Percentiles rank a stretch among this genome's conserved stretches.
Evolutionary conservation across 2,113 vertebrate species (phyloP).

Genomic region (Mesembrinibis cayennensis): DNA sequence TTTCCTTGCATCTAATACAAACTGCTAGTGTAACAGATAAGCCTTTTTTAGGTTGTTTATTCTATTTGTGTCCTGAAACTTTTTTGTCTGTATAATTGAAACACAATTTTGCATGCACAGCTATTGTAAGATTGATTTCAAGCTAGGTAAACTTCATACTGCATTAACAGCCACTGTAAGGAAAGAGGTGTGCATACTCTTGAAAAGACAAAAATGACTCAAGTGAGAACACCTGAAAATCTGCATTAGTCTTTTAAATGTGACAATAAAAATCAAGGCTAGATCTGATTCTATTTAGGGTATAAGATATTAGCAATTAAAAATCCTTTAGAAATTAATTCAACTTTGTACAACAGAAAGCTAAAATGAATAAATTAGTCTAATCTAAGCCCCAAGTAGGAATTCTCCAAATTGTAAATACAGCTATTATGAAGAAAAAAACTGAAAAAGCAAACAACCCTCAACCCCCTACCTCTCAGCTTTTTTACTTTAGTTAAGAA

Average conservation of each 20-base stretch:
- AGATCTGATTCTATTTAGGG: neutral
- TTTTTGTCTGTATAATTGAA: neutral
- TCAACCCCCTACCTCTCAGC: neutral
- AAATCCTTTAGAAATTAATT: neutral
- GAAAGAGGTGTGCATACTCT: neutral
- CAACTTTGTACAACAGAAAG: neutral
- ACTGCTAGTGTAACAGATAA: neutral
- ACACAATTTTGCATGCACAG: neutral
- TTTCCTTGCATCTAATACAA: neutral
- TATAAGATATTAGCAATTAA: neutral
- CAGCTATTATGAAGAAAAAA: neutral
- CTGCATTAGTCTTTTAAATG: neutral
- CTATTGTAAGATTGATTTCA: neutral
- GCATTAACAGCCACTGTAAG: neutral
- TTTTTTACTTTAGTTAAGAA: neutral
- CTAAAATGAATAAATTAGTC: neutral
- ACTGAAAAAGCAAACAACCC: neutral
- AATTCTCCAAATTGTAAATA: neutral
- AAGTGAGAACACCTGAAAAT: neutral
- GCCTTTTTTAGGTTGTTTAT: neutral
- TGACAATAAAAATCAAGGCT: neutral
- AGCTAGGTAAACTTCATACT: neutral
- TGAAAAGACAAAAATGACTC: neutral
- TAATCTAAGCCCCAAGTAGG: neutral
- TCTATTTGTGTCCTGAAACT: neutral